These are phyloP conservation scores for Climacteris rufus DNA, from an alignment of 2,113 vertebrate species.

Conservation along the genomic window DNA sequence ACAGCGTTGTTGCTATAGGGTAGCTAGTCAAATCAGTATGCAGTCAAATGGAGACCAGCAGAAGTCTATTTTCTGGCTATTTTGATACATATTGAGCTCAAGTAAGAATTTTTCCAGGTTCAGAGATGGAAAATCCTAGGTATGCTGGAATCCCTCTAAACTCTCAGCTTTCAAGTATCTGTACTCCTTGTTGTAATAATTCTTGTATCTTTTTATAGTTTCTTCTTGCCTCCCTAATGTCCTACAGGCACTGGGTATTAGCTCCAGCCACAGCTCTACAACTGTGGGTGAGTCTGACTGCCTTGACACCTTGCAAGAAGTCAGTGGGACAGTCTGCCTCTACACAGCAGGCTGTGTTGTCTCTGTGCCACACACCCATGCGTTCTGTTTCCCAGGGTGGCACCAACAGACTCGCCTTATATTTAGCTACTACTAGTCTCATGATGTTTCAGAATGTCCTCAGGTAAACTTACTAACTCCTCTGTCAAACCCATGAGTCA, in stretches of 20 bases:
- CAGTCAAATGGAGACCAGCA: background rate
- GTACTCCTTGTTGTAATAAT: background rate
- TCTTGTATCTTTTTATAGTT: background rate
- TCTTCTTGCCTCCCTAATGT: fast-evolving
- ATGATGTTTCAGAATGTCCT: conserved; percentile 34
- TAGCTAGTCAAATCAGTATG: background rate
- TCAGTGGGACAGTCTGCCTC: background rate
- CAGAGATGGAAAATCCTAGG: background rate
- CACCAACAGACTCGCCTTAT: background rate
- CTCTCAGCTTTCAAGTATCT: background rate
- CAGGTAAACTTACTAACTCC: conserved; percentile 34
- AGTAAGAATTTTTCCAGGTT: background rate
- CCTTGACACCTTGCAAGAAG: background rate
- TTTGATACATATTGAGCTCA: background rate
- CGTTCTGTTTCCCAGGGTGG: background rate
- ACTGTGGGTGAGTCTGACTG: background rate
- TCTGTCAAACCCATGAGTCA: conserved; percentile 35
- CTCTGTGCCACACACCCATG: background rate
- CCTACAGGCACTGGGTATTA: background rate
- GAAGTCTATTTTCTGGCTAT: background rate
- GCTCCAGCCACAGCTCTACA: background rate
- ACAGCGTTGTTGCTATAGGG: background rate
- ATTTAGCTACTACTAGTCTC: conserved; percentile 9
- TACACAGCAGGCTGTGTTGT: background rate
- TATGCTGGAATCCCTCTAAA: background rate